Evolutionary conservation across 2,797 vertebrate genomes (phyloP).

Genomic region (Gila robusta): DNA sequence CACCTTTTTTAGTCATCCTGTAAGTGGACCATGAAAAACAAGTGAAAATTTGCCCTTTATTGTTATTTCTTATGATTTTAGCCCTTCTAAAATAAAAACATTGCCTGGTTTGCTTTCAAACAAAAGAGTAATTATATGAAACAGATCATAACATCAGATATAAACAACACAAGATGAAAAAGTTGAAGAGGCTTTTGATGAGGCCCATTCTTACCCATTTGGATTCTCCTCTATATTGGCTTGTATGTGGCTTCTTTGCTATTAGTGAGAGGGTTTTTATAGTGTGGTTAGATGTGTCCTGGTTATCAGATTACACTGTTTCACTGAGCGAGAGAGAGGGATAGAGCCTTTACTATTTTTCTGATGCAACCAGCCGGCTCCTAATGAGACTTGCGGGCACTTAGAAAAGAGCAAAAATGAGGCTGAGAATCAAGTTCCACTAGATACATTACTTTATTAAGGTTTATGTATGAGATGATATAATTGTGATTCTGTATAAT

Average conservation of each 20-base stretch:
- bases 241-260: conserved; percentile 31
- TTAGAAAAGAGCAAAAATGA: conserved; percentile 32
- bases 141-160: not conserved
- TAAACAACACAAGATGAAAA: not conserved
- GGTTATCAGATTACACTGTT: conserved; percentile 56
- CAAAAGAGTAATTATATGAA: not conserved
- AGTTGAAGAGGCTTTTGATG: not conserved
- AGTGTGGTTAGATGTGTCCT: conserved; percentile 42
- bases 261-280: conserved; percentile 55
- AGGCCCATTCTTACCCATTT: conserved; percentile 48
- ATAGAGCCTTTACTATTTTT: conserved; percentile 34
- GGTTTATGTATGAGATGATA: conserved; percentile 56
- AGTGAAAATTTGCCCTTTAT: not conserved
- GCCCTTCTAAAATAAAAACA: not conserved
- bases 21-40: not conserved
- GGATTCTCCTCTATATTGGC: conserved; percentile 5
- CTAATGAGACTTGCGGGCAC: conserved; percentile 47
- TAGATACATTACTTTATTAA: conserved; percentile 41
- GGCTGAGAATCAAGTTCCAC: conserved; percentile 34
- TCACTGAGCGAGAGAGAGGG: conserved; percentile 6
- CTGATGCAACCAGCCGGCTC: conserved; percentile 9
- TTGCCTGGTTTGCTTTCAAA: not conserved
- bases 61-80: not conserved
- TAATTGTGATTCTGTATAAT: conserved; percentile 53
- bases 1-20: not conserved